Evolutionary conservation across 2,888 invertebrate species (phyloP).

Genomic region (Imbricaverruca yamaguchii): DNA sequence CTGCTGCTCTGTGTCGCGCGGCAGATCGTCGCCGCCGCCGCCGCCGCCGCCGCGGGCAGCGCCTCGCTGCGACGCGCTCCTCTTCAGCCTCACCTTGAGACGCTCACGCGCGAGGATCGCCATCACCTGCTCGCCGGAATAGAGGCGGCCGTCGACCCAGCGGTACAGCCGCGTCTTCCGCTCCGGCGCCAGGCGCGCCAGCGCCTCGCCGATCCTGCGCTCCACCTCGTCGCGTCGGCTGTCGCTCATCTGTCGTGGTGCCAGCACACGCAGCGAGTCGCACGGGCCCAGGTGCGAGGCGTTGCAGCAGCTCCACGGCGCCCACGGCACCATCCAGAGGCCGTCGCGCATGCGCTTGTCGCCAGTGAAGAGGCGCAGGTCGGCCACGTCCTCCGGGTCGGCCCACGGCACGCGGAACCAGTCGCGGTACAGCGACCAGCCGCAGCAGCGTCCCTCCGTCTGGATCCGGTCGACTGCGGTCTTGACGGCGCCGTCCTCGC

Average conservation of each 20-base stretch:
- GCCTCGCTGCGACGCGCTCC: not conserved
- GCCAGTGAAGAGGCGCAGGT: not conserved
- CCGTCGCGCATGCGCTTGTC: not conserved
- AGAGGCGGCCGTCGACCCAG: not conserved
- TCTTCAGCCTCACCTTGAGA: not conserved
- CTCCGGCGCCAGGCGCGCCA: not conserved
- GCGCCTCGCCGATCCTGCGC: not conserved
- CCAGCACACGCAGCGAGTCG: not conserved
- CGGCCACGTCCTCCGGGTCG: not conserved
- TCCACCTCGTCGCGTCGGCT: too few species aligned
- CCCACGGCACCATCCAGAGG: conserved; percentile 10
- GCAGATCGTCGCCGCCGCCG: not conserved
- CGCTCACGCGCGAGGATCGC: not conserved
- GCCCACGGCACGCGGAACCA: conserved; percentile 11
- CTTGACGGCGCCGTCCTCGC: not conserved
- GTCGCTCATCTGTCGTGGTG: not conserved
- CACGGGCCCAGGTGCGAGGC: not conserved
- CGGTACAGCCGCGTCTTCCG: not conserved
- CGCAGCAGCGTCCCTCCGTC: conserved; percentile 6
- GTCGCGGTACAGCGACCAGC: conserved; percentile 1
- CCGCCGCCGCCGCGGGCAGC: not conserved
- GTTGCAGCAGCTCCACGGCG: conserved; percentile 12
- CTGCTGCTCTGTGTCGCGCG: not conserved
- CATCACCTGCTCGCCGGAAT: not conserved
- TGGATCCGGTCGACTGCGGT: not conserved